phyloP scores from a whole-genome alignment of 2,888 invertebrate species.

The Ornithoptera priamus region DNA sequence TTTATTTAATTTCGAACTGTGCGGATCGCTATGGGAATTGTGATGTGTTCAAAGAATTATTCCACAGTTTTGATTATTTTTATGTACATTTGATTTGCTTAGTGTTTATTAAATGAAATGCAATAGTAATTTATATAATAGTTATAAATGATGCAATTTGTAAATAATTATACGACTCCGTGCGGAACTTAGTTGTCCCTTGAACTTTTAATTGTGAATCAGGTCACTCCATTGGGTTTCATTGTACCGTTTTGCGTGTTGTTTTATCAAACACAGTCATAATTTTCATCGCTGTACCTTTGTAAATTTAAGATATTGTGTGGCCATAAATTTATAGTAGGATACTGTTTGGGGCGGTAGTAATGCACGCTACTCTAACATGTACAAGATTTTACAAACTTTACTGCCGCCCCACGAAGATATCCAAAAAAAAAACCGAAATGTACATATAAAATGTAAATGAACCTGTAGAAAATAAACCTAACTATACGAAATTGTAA shows the following conservation, averaged over 20 bases:
- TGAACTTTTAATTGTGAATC: conserved; percentile 24
- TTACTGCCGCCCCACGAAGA: conserved; percentile 48
- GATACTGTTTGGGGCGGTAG: conserved; percentile 51
- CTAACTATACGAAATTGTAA: conserved; percentile 60
- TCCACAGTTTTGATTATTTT: conserved; percentile 50
- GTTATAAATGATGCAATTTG: conserved; percentile 65
- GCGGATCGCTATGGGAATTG: conserved; percentile 70
- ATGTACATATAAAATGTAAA: conserved; percentile 71
- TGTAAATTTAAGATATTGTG: conserved; percentile 73
- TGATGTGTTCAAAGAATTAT: conserved; percentile 71
- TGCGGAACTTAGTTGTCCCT: conserved; percentile 47
- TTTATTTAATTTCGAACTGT: conserved; percentile 46
- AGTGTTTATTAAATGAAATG: conserved; percentile 73
- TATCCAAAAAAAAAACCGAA: conserved; percentile 48
- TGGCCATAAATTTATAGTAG: conserved; percentile 68
- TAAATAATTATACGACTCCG: conserved; percentile 62
- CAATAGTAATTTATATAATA: conserved; percentile 80
- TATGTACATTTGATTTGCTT: conserved; percentile 72
- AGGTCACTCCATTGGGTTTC: conserved; percentile 31
- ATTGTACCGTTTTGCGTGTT: conserved; percentile 36
- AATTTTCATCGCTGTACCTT: conserved; percentile 62
- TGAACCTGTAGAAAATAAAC: conserved; percentile 66
- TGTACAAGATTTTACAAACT: conserved; percentile 18
- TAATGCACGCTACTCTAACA: conserved; percentile 23
- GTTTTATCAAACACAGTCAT: conserved; percentile 49